These are phyloP conservation scores for Spermophilus dauricus DNA, from an alignment of 2,113 vertebrate genomes.

Conservation along the genomic window DNA sequence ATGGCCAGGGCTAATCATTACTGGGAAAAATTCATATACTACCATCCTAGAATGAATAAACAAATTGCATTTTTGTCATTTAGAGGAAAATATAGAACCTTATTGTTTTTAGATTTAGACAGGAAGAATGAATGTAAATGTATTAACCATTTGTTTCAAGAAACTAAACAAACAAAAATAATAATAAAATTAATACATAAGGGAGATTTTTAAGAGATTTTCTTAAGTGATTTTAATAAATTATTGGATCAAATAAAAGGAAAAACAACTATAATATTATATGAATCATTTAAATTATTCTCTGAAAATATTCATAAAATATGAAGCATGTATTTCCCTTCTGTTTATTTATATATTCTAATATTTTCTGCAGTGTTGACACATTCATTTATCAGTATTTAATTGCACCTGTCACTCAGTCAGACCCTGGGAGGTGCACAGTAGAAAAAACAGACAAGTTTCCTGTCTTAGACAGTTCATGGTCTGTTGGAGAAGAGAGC, in stretches of 20 bases:
- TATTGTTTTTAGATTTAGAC: neutral
- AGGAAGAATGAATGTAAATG: neutral
- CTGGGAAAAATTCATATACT: neutral
- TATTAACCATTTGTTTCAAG: neutral
- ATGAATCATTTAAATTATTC: neutral
- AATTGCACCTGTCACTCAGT: neutral
- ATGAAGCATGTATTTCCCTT: neutral
- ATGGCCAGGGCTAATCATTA: neutral
- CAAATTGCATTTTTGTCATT: neutral
- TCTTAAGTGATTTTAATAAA: neutral
- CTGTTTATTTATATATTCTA: neutral
- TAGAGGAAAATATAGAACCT: neutral
- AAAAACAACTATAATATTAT: neutral
- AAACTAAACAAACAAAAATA: too few relatives aligned
- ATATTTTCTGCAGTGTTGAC: too few relatives aligned
- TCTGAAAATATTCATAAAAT: slow-evolving; percentile 3
- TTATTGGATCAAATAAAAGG: neutral
- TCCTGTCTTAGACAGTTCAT: neutral
- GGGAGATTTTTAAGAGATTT: neutral
- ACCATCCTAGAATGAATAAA: neutral
- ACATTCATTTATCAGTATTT: neutral
- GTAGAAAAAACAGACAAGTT: neutral
- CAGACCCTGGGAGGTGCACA: neutral
- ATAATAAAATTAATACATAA: neutral
- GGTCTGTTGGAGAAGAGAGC: neutral